Evolutionary conservation across 2,888 invertebrate species (phyloP), one percentile per base, ranked within the genome.

Genomic region (Dromius quadrimaculatus): DNA sequence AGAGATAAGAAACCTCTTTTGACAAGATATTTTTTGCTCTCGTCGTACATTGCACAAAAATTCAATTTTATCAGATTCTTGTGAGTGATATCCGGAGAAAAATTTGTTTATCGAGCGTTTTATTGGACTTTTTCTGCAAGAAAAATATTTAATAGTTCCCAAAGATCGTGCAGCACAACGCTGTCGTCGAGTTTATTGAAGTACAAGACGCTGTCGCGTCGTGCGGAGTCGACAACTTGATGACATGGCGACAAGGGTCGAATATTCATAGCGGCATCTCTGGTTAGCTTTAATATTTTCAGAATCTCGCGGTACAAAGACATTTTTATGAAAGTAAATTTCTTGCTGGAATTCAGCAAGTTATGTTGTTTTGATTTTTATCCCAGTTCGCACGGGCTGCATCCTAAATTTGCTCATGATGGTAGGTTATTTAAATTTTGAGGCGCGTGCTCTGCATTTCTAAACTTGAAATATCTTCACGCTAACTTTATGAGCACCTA

Each of bases 231-330:
- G 9, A 32, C 5, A 32, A 32, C 32, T 5, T 5, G 9, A 32
- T 6, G 32, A 32, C 20, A 17, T 47, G n/a, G 5, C 19, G 3
- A 6, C 22, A 22, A 28, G 20, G 65, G 36, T 8, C 13, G 50
- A 50, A 66, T 47, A 57, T 66, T 38, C 41, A 20, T n/a, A 13
- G 66, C 66, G 36, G 50, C 66, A 36, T 66, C 36, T 28, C 23
- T 28, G 36, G 50, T 64, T 28, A 41, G 36, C 57, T 76, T 75
- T 76, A 76, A 76, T 76, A 76, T 76, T 75, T 74, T 71, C 71
- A 73, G 76, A 76, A 76, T 76, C 75, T 74, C 75, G n/a, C n/a
- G 73, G 75, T 76, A 76, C 74, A 76, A 74, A 74, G 75, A 75
- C 74, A 73, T 73, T 75, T 75, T 73, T 73, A 69, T 69, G 71